Base-by-base conservation (phyloP, 2,888 invertebrate species). In the Diaperis boleti region DNA sequence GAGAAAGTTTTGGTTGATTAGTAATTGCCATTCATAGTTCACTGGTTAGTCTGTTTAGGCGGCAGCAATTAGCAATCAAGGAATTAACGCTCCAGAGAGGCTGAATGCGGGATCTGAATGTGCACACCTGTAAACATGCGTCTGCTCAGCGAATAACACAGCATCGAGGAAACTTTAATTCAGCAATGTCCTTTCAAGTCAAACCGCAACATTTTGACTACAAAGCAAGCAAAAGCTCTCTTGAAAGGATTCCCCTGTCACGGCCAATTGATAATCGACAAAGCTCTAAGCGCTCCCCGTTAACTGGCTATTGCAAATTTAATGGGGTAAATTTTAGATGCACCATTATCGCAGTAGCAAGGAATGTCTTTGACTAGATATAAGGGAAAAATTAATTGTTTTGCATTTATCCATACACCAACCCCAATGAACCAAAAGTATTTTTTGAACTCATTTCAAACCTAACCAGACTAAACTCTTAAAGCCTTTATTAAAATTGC, bases 191-290 rank as follows among this genome's bases (percentile, higher is more conserved):
- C 54, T 54, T 49, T 54, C 39, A 39, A 39, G 37, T 42, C 42
- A 29, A 54, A 42, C 42, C 54, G 41, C 42, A 54, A 54, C 42
- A 54, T 41, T 54, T 54, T 54, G 41, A 41, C 54, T 54, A 54
- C 54, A 42, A 41, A 42, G 41, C 26, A 42, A 54, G 5, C 41
- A 18, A 54, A 54, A 42, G 41, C 31, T 54, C 18, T 22, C 54
- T 54, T 41, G 52, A 37, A 52, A 52, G 52, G 39, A 49, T 49
- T 52, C 39, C 13, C 39, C 26, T 52, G 52, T 52, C 39, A 52
- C 39, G 39, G 52, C 52, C 52, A 52, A 52, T 54, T 54, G 54
- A 54, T 54, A 54, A 54, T 42, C 42, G 54, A 54, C 54, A 54
- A 52, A 52, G 52, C 26, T 52, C 37, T 49, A 49, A 33, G 29